These are phyloP conservation scores for Cosmia trapezina DNA, from an alignment of 2,888 invertebrate species.

Conservation along the genomic window DNA sequence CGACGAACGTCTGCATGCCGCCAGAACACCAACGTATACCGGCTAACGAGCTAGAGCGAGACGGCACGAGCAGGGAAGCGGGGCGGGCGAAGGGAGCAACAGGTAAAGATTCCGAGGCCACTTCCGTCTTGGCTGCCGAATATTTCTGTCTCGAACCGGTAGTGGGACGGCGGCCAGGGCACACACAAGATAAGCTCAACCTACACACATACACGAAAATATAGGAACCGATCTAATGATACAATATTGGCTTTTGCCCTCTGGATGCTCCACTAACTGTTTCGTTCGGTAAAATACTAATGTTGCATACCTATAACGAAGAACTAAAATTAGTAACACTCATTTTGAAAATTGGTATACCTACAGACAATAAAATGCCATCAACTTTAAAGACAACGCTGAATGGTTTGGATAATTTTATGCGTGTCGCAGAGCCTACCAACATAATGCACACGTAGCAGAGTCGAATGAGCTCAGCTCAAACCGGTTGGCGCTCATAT, in stretches of 20 bases:
- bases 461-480: constrained; percentile 83
- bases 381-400: constrained; percentile 19
- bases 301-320: constrained; percentile 40
- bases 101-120: constrained; percentile 91
- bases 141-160: constrained; percentile 91
- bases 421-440: constrained; percentile 71
- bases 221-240: constrained; percentile 42
- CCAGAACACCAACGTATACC: constrained; percentile 71
- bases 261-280: constrained; percentile 31
- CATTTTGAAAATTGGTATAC: neutral
- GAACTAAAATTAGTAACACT: neutral
- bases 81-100: constrained; percentile 90
- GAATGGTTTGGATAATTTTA: constrained; percentile 58
- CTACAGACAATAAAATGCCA: neutral
- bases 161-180: constrained; percentile 89
- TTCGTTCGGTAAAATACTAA: constrained; percentile 40
- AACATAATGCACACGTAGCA: constrained; percentile 72
- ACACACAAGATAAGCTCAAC: constrained; percentile 80
- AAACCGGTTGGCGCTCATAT: constrained; percentile 88
- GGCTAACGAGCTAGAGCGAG: constrained; percentile 79
- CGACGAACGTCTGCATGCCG: constrained; percentile 79
- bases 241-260: constrained; percentile 47
- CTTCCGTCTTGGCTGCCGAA: constrained; percentile 91
- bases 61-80: constrained; percentile 77
- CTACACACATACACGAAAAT: constrained; percentile 71